Evolutionary conservation across 2,888 invertebrate species (phyloP).

Genomic region (Xiphydria camelus): DNA sequence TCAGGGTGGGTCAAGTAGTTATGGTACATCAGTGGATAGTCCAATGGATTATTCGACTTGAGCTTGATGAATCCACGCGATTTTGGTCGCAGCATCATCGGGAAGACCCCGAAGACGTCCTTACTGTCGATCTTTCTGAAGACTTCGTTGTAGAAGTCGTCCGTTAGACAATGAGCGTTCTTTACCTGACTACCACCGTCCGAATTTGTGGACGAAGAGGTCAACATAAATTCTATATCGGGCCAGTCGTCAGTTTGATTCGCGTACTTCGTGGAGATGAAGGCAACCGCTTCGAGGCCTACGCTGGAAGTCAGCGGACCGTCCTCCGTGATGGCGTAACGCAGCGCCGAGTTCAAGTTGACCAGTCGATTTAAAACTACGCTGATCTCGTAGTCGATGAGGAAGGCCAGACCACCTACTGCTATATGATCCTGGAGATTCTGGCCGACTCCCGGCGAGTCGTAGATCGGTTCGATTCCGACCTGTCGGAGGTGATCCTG

Average conservation of each 20-base stretch:
- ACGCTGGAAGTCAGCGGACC: slow-evolving; percentile 86
- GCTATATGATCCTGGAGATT: slow-evolving; percentile 91
- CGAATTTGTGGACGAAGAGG: slow-evolving; percentile 78
- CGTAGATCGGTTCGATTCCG: slow-evolving; percentile 73
- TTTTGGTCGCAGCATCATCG: slow-evolving; percentile 88
- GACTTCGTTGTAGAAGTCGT: slow-evolving; percentile 79
- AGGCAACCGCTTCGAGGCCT: slow-evolving; percentile 85
- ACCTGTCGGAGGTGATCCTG: slow-evolving; percentile 71
- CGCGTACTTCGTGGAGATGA: slow-evolving; percentile 86
- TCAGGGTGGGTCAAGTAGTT: slow-evolving; percentile 89
- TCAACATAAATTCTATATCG: slow-evolving; percentile 89
- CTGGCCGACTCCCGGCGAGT: slow-evolving; percentile 82
- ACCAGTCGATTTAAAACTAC: slow-evolving; percentile 80
- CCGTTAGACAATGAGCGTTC: slow-evolving; percentile 78
- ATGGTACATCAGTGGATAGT: slow-evolving; percentile 86
- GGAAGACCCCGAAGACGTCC: slow-evolving; percentile 81
- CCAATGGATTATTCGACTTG: slow-evolving; percentile 66
- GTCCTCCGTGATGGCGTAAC: slow-evolving; percentile 84
- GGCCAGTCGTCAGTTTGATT: slow-evolving; percentile 88
- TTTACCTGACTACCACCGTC: slow-evolving; percentile 84
- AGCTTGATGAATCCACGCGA: slow-evolving; percentile 81
- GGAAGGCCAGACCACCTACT: slow-evolving; percentile 80
- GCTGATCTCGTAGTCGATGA: slow-evolving; percentile 79
- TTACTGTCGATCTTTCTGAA: slow-evolving; percentile 72
- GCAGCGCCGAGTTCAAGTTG: slow-evolving; percentile 78